Base-by-base conservation (phyloP, 2,888 invertebrate species). In the Apodemia zela region DNA sequence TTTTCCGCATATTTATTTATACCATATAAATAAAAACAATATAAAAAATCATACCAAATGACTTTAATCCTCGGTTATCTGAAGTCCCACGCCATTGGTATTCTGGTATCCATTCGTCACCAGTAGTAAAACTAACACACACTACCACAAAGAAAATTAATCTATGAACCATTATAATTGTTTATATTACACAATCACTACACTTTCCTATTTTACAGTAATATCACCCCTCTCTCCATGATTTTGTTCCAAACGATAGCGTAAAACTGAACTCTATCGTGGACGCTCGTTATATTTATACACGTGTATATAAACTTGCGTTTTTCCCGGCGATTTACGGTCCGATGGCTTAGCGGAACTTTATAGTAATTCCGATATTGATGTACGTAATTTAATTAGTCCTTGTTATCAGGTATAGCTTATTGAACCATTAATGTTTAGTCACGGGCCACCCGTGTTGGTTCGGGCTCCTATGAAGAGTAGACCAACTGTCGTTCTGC, bases 241-340 rank as follows among this genome's bases (percentile, higher is more conserved):
- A 89, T 90, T 89, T 87, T 89, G 85, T 84, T 75, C 75, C 89
- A 83, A 89, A 85, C 84, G 87, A 81, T 86, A 87, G 88, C 85
- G 88, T 77, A 83, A 84, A 87, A 91, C 91, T 91, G 91, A 89
- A 84, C 84, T 82, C 83, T 79, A 73, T 84, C 75, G 84, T 79
- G 80, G 77, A 67, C 67, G 73, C 78, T 74, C 83, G 86, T 81
- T 87, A 86, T 89, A 90, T 91, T 86, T 91, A 90, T 91, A 91
- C 88, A 88, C 82, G 87, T 85, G 86, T 85, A 72, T 84, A 75
- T 84, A 80, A 85, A 86, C 75, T 88, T 85, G 85, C 89, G 87
- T 88, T 87, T 89, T 88, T 84, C 88, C 87, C 75, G 86, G 74
- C 74, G 71, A 67, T 84, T 85, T 82, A 86, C 88, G 90, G 82